Evolutionary conservation across 1,140 invertebrate species (phyloP), one percentile per base, ranked within the genome.

Genomic region (Pygmarrhopalites habei): DNA sequence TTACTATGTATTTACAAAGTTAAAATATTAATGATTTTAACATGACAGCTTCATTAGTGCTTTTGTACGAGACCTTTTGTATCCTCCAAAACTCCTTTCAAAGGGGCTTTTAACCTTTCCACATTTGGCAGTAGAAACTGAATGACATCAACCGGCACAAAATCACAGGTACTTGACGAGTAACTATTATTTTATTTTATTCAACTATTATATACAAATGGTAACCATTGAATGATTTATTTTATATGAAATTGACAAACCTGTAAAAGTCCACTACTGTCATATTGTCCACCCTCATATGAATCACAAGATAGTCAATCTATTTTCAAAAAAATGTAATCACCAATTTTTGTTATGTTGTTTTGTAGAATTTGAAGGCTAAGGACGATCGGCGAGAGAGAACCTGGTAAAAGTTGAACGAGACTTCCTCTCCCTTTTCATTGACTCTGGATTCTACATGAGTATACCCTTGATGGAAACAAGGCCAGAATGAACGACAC

Each of bases 351-450:
- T 17, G 17, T 39, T 10, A 10, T 39, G 10, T 39, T 39, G 10
- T 39, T 39, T 10, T 39, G 17, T 39, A 39, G 23, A 49, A 35
- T 46, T 25, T 7, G 28, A 1, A 5, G 19, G 2, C 35, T n/a
- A n/a, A n/a, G n/a, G n/a, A n/a, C n/a, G n/a, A n/a, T n/a, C n/a
- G n/a, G n/a, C n/a, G n/a, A n/a, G n/a, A n/a, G n/a, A n/a, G 43
- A 53, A 67, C 65, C 1, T 63, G 21, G 25, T 60, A 53, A 41
- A 61, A 58, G n/a, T 63, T 25, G 25, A 68, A 58, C 14, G 23
- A 49, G 7, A 41, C 23, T 25, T 68, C 66, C 25, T 68, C 58
- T 26, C 60, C 66, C 26, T 46, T 17, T 5, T 61, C 35, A 52
- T 64, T 52, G n/a, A 47, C 53, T 19, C 58, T 21, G 1, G 62